phyloP scores from a whole-genome alignment of 2,797 vertebrate species.

The Tolypeutes matacus region DNA sequence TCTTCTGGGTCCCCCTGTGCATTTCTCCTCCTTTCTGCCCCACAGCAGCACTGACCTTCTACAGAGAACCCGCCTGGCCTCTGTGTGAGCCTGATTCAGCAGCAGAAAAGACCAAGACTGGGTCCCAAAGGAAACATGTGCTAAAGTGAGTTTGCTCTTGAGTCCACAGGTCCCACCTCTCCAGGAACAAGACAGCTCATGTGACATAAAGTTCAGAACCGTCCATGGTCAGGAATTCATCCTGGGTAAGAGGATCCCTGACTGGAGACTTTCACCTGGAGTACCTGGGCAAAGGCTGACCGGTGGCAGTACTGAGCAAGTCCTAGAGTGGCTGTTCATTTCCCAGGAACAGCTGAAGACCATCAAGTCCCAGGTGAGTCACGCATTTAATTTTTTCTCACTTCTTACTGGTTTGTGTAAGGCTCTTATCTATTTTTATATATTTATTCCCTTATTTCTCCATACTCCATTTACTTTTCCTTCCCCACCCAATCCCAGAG shows the following conservation, averaged over 20 bases:
- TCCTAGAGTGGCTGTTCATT: slow-evolving; percentile 30
- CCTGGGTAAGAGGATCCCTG: background rate
- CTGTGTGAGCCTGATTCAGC: fast-evolving
- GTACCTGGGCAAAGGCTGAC: background rate
- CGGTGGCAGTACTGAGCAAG: background rate
- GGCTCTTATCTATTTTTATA: background rate
- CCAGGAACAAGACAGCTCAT: background rate
- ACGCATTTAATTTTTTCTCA: background rate
- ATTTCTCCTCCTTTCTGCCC: background rate
- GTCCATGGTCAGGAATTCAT: background rate
- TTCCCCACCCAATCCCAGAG: background rate
- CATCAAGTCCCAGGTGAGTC: slow-evolving; percentile 32
- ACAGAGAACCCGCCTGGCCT: background rate
- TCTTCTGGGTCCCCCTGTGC: background rate
- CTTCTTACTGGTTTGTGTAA: background rate
- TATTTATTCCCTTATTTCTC: background rate
- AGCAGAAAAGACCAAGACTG: background rate
- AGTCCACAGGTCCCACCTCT: slow-evolving; percentile 56
- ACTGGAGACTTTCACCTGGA: background rate
- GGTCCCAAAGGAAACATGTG: background rate
- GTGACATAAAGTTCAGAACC: background rate
- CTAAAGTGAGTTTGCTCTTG: background rate
- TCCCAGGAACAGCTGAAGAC: background rate
- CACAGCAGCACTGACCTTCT: background rate
- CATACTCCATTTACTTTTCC: background rate